Percentiles rank a stretch among this genome's conserved stretches.
Evolutionary conservation across 2,888 invertebrate species (phyloP).

Genomic region (Ochropacha duplaris): DNA sequence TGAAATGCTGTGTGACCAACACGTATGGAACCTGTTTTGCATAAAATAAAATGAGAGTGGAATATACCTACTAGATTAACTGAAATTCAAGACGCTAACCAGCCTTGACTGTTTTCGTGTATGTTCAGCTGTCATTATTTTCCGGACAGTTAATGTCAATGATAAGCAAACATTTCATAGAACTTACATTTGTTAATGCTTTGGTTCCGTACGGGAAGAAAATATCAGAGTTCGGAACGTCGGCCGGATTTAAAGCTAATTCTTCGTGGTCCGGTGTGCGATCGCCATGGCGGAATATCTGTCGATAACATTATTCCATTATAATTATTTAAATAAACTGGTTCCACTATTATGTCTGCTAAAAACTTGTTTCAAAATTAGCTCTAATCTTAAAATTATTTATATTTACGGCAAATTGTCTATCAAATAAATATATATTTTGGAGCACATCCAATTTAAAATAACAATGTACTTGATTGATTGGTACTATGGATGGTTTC

Average conservation of each 20-base stretch:
- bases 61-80: no score
- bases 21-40: no score
- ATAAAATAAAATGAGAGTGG: no score
- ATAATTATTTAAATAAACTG: not conserved
- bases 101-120: no score
- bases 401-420: not conserved
- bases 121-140: no score
- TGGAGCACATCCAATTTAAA: no score
- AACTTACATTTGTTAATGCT: conserved; percentile 85
- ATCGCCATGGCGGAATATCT: conserved; percentile 89
- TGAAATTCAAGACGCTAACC: no score
- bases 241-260: conserved; percentile 77
- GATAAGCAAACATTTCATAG: not conserved
- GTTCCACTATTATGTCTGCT: not conserved
- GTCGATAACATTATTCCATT: not conserved
- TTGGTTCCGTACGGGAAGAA: conserved; percentile 86
- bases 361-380: not conserved
- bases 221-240: conserved; percentile 55
- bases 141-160: not conserved
- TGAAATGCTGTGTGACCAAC: no score
- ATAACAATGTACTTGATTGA: not conserved
- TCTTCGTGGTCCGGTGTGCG: conserved; percentile 85
- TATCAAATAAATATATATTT: not conserved
- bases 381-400: not conserved
- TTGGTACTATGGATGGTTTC: not conserved